Evolutionary conservation across 2,888 invertebrate species (phyloP).

Genomic region (Calliphora vomitoria): DNA sequence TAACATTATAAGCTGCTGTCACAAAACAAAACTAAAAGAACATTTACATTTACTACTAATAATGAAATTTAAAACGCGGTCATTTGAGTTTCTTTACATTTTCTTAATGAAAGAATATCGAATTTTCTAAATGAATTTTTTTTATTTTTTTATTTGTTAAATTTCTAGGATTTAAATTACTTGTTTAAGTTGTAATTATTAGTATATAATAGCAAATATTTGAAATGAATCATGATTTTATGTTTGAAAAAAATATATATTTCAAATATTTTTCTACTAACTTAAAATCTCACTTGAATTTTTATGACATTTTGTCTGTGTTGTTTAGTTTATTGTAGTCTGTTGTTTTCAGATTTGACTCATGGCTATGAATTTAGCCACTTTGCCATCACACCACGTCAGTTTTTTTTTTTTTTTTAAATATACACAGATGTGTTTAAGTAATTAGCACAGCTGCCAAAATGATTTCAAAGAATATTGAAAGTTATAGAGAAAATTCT

Average conservation of each 20-base stretch:
- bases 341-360: too few species aligned
- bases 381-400: too few species aligned
- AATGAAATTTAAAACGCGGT: conserved; percentile 66
- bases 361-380: too few species aligned
- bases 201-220: background rate
- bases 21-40: background rate
- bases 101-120: conserved; percentile 50
- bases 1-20: background rate
- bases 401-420: too few species aligned
- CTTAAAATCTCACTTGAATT: background rate
- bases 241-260: background rate
- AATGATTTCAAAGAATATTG: too few species aligned
- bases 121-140: conserved; percentile 40
- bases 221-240: background rate
- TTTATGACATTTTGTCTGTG: background rate
- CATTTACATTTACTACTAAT: background rate
- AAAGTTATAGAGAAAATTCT: too few species aligned
- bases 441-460: too few species aligned
- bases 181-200: background rate
- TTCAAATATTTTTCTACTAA: background rate
- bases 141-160: background rate
- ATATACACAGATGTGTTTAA: too few species aligned
- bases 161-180: background rate
- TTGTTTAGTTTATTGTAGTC: too few species aligned
- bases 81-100: conserved; percentile 67